Evolutionary conservation across 1,140 invertebrate species (phyloP).

Genomic region (Drosophila micromelanica): DNA sequence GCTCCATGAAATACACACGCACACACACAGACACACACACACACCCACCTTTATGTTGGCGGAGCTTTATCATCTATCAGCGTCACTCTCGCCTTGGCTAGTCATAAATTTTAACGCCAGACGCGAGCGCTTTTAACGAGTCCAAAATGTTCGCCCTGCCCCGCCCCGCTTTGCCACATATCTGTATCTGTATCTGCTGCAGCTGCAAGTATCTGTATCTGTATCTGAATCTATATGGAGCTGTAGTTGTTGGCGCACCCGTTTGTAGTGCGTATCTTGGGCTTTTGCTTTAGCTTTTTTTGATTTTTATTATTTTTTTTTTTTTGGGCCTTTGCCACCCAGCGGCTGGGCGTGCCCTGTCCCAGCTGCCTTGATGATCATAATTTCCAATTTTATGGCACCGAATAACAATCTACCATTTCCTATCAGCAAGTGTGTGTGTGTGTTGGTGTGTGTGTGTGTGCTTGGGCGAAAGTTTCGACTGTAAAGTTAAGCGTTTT

Average conservation of each 20-base stretch:
- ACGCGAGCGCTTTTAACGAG: constrained; percentile 48
- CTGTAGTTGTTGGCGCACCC: constrained; percentile 29
- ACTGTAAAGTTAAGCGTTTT: constrained; percentile 35
- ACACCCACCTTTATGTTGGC: constrained; percentile 1
- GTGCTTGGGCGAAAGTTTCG: constrained; percentile 50
- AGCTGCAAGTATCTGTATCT: constrained; percentile 11
- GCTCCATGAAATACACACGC: neutral
- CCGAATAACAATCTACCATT: constrained; percentile 31
- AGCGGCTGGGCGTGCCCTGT: constrained; percentile 20
- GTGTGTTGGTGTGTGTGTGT: constrained; percentile 12
- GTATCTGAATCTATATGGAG: constrained; percentile 5
- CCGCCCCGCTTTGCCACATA: constrained; percentile 9
- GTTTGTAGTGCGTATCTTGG: constrained; percentile 27
- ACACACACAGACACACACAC: neutral
- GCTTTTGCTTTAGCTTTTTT: neutral
- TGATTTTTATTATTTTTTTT: neutral
- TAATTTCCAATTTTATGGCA: constrained; percentile 50
- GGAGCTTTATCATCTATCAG: constrained; percentile 47
- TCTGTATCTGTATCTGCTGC: neutral
- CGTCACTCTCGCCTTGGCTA: constrained; percentile 47
- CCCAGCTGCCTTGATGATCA: constrained; percentile 33
- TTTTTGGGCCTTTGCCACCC: constrained; percentile 11
- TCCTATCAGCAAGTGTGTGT: constrained; percentile 14
- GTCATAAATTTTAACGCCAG: constrained; percentile 51
- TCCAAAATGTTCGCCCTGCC: constrained; percentile 10